Percentiles rank a stretch among this genome's conserved stretches.
phyloP scores from a whole-genome alignment of 2,113 vertebrate genomes.

The Ophthalmolycus amberensis region DNA sequence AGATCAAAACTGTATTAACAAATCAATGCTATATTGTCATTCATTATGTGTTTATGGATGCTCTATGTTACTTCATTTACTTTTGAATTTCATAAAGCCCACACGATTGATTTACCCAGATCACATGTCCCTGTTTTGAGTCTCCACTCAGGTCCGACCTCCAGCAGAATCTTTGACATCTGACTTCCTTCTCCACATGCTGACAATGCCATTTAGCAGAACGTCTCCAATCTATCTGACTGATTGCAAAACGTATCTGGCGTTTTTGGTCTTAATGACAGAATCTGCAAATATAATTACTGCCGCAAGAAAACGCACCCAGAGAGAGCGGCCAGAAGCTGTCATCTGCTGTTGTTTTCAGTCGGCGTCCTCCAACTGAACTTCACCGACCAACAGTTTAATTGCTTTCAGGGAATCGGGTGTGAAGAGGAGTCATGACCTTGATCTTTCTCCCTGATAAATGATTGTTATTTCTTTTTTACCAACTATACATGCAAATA shows the following conservation, averaged over 20 bases:
- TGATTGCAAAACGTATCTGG: conserved; percentile 74
- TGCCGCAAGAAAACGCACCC: conserved; percentile 66
- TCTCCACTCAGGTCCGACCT: conserved; percentile 52
- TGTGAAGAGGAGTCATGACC: conserved; percentile 83
- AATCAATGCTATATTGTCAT: neutral
- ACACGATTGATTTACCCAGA: neutral
- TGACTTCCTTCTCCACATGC: conserved; percentile 58
- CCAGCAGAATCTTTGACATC: conserved; percentile 55
- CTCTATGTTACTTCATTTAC: neutral
- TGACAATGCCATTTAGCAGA: conserved; percentile 55
- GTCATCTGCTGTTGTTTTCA: conserved; percentile 77
- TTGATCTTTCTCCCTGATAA: conserved; percentile 84
- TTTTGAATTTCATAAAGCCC: neutral
- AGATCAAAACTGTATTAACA: too few species aligned
- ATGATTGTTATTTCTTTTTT: conserved; percentile 62
- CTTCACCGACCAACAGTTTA: conserved; percentile 83
- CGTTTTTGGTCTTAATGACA: conserved; percentile 79
- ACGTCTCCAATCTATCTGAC: conserved; percentile 62
- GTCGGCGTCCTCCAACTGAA: conserved; percentile 81
- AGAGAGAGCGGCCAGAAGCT: conserved; percentile 72
- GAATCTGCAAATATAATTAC: conserved; percentile 85
- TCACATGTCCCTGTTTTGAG: conserved; percentile 46
- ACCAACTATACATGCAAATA: conserved; percentile 82
- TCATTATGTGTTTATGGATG: neutral
- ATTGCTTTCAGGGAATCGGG: conserved; percentile 84